Evolutionary conservation across 2,888 invertebrate species (phyloP), one percentile per base, ranked within the genome.

Genomic region (Ennomos erosarius): DNA sequence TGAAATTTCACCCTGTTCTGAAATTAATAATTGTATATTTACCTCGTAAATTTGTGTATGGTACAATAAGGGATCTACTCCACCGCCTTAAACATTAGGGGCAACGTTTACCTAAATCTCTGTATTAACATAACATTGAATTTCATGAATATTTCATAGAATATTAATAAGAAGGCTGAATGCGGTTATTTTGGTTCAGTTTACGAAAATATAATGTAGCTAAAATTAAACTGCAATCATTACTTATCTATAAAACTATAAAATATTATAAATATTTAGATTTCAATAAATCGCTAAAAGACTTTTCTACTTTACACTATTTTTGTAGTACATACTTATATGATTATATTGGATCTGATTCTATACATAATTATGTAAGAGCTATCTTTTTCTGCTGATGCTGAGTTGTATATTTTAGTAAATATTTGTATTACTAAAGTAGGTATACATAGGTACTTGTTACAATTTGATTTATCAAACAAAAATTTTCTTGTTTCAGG

Each of bases 51-150:
- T 16, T 43, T 43, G 26, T 26, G 9, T 11, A 12, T 9, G 34
- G 11, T 35, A 34, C 9, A 45, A 26, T 26, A 26, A 26, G 26
- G 62, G 71, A 76, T 76, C 70, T 76, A 69, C 67, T 78, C 70
- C 65, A 57, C 59, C 64, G 69, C 76, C 74, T 73, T 70, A 71
- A 72, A 68, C 64, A 70, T 74, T 77, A 72, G 70, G 64, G 72
- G 71, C 68, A 73, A 70, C 70, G 77, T 80, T 79, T 75, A 68
- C 70, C 71, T 56, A 78, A 82, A 82, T 76, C 76, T 72, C 64
- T 70, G 55, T 69, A 85, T 88, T 87, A 84, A 78, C 87, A 88
- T 87, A 87, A 80, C 72, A 79, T 77, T 80, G 61, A 75, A 68
- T 69, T 42, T 71, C 65, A 80, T 85, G 79, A 82, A 84, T 87